Base-by-base conservation (phyloP, 2,888 invertebrate genomes). In the Stomorhina lunata region DNA sequence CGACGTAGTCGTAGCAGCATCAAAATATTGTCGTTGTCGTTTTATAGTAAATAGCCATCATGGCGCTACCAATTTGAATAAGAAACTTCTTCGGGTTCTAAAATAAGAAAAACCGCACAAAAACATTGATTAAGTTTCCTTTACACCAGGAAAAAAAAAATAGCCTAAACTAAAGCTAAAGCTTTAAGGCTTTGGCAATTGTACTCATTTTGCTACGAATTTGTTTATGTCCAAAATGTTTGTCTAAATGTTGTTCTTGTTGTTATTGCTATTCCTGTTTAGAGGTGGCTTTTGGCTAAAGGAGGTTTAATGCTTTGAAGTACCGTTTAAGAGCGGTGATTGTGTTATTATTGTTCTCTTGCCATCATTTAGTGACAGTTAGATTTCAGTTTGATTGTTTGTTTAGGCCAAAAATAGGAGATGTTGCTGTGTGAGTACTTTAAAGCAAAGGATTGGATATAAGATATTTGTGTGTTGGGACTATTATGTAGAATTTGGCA, bases 301-400 rank as follows among this genome's bases (percentile, higher is more conserved):
- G n/a, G 2, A 40, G 9, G 27, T 34, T 37, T n/a, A 48, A 68
- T 20, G 61, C 81, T 81, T 81, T 81, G 82, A 82, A 59, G 79
- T 80, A 82, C 79, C 82, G 79, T 82, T 82, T 76, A n/a, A 43
- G 43, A 79, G 82, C 82, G 82, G 79, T 82, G 82, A 82, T 82
- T 82, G 82, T 82, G 79, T 82, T 82, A 82, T 82, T 82, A 79
- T 82, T 79, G 79, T 82, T 76, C 73, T 79, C 17, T 66, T 76
- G 75, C 50, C 79, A 79, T 79, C 79, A 79, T 72, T 82, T 76
- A 71, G 53, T 76, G 79, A 82, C 82, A 82, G 82, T 71, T 82
- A 71, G 79, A 61, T 79, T 82, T 82, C 22, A 57, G 53, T 55
- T 29, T 43, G 10, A 1, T 25, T 45, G n/a, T 43, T 43, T 37